phyloP scores from a whole-genome alignment of 1,140 invertebrate genomes.

The Conopomorpha cramerella region DNA sequence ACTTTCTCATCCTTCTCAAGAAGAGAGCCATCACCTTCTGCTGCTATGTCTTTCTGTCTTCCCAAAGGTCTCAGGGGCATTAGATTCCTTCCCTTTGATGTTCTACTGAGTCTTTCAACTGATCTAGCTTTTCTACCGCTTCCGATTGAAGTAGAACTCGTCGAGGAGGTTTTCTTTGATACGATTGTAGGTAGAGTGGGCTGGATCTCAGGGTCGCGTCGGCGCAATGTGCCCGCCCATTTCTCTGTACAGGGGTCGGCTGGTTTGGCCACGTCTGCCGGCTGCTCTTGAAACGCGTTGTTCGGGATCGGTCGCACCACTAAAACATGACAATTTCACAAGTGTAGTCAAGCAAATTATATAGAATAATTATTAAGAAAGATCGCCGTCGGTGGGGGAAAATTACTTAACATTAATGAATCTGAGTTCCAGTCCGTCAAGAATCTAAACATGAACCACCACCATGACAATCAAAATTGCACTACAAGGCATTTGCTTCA shows the following conservation, averaged over 20 bases:
- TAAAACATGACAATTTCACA: conserved; percentile 11
- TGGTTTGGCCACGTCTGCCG: conserved; percentile 27
- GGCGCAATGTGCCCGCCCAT: conserved; percentile 65
- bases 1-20: conserved; percentile 64
- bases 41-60: conserved; percentile 28
- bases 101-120: conserved; percentile 53
- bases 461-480: conserved; percentile 1
- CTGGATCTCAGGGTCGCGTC: conserved; percentile 68
- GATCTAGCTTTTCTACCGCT: conserved; percentile 60
- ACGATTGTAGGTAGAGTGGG: conserved; percentile 67
- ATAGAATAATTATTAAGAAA: too few relatives aligned
- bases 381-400: too few relatives aligned
- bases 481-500: conserved; percentile 1
- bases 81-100: conserved; percentile 24
- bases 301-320: conserved; percentile 41
- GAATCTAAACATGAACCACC: neutral
- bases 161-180: conserved; percentile 35
- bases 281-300: conserved; percentile 24
- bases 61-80: conserved; percentile 39
- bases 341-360: neutral
- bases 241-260: conserved; percentile 56
- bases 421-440: too few relatives aligned
- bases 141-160: conserved; percentile 19
- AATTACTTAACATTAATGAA: too few relatives aligned
- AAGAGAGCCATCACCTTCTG: conserved; percentile 35